Percentiles rank a stretch among this genome's conserved stretches.
Conservation (phyloP, 2,113 vertebrate species). For the Vimba vimba region DNA sequence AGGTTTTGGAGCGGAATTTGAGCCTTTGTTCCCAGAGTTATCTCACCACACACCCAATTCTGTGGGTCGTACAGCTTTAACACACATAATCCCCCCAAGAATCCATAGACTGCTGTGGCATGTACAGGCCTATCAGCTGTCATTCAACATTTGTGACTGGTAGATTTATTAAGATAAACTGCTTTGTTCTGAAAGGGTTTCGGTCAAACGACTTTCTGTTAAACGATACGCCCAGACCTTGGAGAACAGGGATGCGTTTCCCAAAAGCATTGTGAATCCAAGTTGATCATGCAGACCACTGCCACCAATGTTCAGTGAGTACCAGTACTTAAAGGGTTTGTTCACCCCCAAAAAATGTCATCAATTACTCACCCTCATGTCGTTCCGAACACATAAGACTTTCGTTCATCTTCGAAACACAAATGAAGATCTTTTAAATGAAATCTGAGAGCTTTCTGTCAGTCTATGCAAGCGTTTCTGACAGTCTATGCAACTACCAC, state of each 20-base stretch:
- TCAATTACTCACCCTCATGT: too few species aligned
- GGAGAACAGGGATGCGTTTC: background rate
- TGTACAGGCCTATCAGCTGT: slow-evolving; percentile 25
- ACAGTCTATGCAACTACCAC: too few species aligned
- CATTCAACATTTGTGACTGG: slow-evolving; percentile 15
- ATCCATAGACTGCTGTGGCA: slow-evolving; percentile 24
- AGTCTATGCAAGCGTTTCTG: too few species aligned
- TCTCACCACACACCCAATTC: slow-evolving; percentile 14
- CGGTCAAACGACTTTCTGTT: background rate
- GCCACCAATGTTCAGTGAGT: too few species aligned
- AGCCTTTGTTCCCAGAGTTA: background rate
- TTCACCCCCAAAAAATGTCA: too few species aligned
- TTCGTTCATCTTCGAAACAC: too few species aligned
- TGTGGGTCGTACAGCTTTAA: background rate
- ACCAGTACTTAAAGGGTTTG: too few species aligned
- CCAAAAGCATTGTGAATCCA: too few species aligned
- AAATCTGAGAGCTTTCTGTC: too few species aligned
- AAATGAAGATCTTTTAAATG: too few species aligned
- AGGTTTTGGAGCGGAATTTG: background rate
- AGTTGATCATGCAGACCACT: too few species aligned
- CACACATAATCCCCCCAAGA: slow-evolving; percentile 10
- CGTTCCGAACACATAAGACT: too few species aligned
- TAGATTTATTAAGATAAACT: background rate
- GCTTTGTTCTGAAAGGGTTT: background rate
- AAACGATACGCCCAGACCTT: background rate